Evolutionary conservation across 2,113 vertebrate genomes (phyloP).

Genomic region (Mastomys coucha): DNA sequence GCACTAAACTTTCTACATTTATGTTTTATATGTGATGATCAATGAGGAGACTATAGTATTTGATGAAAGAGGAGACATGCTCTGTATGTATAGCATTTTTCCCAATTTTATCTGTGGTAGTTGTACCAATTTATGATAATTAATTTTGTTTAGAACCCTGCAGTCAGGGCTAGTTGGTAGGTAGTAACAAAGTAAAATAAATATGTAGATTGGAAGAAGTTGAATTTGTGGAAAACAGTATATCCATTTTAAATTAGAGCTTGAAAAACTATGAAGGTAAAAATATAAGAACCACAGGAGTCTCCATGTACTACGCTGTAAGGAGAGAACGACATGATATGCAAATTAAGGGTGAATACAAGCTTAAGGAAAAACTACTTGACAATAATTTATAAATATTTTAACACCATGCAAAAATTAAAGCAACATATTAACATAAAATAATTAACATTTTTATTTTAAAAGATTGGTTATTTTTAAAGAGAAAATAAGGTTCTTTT

Average conservation of each 20-base stretch:
- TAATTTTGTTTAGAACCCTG: neutral
- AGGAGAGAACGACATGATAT: neutral
- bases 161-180: neutral
- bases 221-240: neutral
- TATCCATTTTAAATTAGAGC: neutral
- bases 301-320: neutral
- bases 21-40: neutral
- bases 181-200: neutral
- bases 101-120: neutral
- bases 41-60: neutral
- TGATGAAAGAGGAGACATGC: neutral
- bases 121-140: neutral
- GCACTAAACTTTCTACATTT: neutral
- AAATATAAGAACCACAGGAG: neutral
- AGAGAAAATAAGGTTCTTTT: neutral
- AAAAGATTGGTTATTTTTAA: neutral
- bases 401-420: neutral
- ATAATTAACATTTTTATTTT: slow-evolving; percentile 8
- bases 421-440: neutral
- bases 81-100: neutral
- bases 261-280: neutral
- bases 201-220: neutral
- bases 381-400: neutral
- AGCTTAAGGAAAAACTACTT: slow-evolving; percentile 38
- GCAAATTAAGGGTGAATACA: neutral